phyloP scores from a whole-genome alignment of 2,888 invertebrate species.

The Luperina testacea region DNA sequence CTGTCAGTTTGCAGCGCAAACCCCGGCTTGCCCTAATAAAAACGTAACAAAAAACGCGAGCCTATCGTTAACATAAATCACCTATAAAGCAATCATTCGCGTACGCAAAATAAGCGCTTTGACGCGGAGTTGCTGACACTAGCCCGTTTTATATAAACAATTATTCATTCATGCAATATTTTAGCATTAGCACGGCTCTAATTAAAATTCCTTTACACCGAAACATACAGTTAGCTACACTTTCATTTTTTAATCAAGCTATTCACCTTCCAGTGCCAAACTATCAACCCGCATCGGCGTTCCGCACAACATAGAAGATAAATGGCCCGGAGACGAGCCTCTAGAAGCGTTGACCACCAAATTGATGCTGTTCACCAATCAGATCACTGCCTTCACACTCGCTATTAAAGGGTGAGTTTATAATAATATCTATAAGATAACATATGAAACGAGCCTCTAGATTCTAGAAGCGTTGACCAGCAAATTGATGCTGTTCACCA shows the following conservation, averaged over 20 bases:
- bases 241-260: background rate
- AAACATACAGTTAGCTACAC: background rate
- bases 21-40: no score
- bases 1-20: no score
- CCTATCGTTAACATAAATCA: no score
- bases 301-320: constrained; percentile 80
- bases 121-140: no score
- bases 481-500: constrained; percentile 73
- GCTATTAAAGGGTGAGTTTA: constrained; percentile 77
- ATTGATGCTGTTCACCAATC: constrained; percentile 72
- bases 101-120: no score
- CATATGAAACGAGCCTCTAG: no score
- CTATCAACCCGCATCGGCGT: constrained; percentile 76
- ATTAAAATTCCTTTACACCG: background rate
- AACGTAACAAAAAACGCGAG: no score
- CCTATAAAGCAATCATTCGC: no score
- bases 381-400: constrained; percentile 71
- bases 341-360: constrained; percentile 72
- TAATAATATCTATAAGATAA: background rate
- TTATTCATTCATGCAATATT: no score
- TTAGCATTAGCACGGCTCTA: no score
- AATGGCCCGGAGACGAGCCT: constrained; percentile 73
- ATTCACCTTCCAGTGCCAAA: constrained; percentile 73
- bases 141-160: no score
- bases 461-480: constrained; percentile 67